Conservation (phyloP, 2,888 invertebrate genomes). For the Conomelus anceps region DNA sequence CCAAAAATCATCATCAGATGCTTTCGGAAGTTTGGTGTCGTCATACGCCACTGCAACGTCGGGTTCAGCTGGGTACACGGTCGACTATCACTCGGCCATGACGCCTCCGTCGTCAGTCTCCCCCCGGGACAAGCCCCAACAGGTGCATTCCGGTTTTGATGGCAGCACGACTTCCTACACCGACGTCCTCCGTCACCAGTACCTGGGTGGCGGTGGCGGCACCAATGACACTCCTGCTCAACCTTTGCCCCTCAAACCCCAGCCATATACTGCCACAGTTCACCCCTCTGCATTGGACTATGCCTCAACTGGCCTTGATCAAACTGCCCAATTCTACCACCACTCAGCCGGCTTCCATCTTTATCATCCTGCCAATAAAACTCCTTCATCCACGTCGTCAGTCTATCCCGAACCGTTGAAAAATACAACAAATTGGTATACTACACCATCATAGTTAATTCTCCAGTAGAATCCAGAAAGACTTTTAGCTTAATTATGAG, state of each 20-base stretch:
- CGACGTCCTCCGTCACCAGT: conserved; percentile 52
- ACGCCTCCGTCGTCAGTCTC: conserved; percentile 96
- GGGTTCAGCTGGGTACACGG: conserved; percentile 47
- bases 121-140: conserved; percentile 75
- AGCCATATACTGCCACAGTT: conserved; percentile 67
- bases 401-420: conserved; percentile 40
- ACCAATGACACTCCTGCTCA: conserved; percentile 53
- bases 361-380: conserved; percentile 72
- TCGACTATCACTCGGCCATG: conserved; percentile 90
- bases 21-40: conserved; percentile 53
- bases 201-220: conserved; percentile 56
- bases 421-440: conserved; percentile 67
- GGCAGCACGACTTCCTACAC: conserved; percentile 31
- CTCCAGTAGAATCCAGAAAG: background rate
- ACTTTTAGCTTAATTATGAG: background rate
- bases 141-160: conserved; percentile 44
- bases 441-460: conserved; percentile 64
- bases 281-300: conserved; percentile 49
- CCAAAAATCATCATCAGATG: conserved; percentile 43
- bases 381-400: conserved; percentile 43
- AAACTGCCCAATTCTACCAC: conserved; percentile 79
- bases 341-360: conserved; percentile 72
- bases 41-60: conserved; percentile 47
- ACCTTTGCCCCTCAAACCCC: conserved; percentile 78
- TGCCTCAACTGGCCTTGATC: conserved; percentile 59